Evolutionary conservation across 2,797 vertebrate genomes (phyloP), one percentile per base, ranked within the genome.

Genomic region (Halcyon chelicuti): DNA sequence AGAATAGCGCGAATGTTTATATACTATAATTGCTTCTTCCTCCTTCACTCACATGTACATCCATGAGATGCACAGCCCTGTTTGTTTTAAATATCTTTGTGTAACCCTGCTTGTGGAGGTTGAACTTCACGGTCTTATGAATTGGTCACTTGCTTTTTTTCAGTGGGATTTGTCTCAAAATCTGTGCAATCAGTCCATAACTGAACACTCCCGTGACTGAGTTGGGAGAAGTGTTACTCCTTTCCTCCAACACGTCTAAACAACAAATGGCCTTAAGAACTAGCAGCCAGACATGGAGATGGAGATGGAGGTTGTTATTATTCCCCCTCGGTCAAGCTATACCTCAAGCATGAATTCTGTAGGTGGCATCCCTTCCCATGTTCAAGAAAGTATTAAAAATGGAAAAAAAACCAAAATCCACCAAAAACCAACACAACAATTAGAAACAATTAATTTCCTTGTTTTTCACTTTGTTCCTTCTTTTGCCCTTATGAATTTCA

Each of bases 1-100:
- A 77, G 72, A 73, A 46, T n/a, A 11, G 29, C 85, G 33, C 25
- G 70, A 89, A 82, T 89, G 33, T 93, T 96, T 89, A 76, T 65
- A 31, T 25, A 52, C 12, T 47, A 2, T 55, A 76, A 75, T 67
- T 82, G 67, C 8, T 16, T 89, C 55, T 88, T 91, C 52, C 22
- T 73, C 17, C 22, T 88, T 65, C 47, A 68, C 26, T 87, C 67
- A 79, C n/a, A 14, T n/a, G 63, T 52, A 66, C 23, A 42, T 82
- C 52, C n/a, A 57, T 0, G 6, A 91, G 26, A 62, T 17, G 17
- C n/a, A 75, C 22, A 46, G 4, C 7, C 7, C 11, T 28, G 33
- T 26, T 76, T 92, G n/a, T 66, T 42, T 85, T 44, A 85, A 79
- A 12, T 77, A 77, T 42, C 67, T 66, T 82, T 22, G 14, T 1